These are phyloP conservation scores for Neoniphon sammara DNA, from an alignment of 2,797 vertebrate genomes.

Conservation along the genomic window DNA sequence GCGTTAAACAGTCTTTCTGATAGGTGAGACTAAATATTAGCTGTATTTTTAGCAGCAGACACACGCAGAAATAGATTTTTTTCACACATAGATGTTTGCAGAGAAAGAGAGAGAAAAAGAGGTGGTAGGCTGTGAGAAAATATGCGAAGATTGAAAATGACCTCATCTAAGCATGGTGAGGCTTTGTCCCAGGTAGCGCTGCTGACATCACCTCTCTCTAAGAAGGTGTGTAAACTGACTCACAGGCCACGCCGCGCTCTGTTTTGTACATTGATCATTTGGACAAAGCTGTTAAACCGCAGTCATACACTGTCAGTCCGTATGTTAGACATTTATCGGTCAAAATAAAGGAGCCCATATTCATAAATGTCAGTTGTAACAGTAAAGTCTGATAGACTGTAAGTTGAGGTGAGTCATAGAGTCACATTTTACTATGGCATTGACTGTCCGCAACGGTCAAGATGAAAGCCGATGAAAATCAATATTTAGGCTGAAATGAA, in stretches of 20 bases:
- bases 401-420: too few relatives aligned
- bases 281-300: not conserved
- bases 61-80: constrained; percentile 10
- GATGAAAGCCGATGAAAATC: too few relatives aligned
- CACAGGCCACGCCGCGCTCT: not conserved
- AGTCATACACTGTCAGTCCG: not conserved
- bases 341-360: not conserved
- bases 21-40: constrained; percentile 21
- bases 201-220: constrained; percentile 33
- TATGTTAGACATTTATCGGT: not conserved
- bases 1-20: constrained; percentile 15
- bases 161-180: constrained; percentile 21
- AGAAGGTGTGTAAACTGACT: constrained; percentile 20
- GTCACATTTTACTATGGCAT: too few relatives aligned
- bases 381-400: too few relatives aligned
- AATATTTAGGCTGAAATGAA: too few relatives aligned
- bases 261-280: constrained; percentile 16
- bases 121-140: constrained; percentile 41
- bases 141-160: constrained; percentile 33
- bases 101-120: not conserved
- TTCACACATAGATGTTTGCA: constrained; percentile 19
- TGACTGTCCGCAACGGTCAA: too few relatives aligned
- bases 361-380: too few relatives aligned
- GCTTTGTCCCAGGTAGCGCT: constrained; percentile 38
- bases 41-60: constrained; percentile 27